Base-by-base conservation (phyloP, 2,797 vertebrate genomes). In the Huso huso region DNA sequence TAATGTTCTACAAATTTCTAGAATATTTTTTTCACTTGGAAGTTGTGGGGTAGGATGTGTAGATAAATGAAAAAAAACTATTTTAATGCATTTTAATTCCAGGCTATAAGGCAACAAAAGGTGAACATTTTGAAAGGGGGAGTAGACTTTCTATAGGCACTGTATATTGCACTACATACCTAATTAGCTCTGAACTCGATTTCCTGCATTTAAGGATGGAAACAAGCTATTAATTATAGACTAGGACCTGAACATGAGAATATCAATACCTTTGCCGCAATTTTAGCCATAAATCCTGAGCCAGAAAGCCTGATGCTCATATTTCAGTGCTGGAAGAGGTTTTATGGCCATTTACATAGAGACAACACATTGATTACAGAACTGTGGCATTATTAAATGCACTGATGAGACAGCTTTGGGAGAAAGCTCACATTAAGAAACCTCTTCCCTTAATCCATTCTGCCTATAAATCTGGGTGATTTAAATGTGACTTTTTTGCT, bases 191-290 rank as follows among this genome's bases (percentile, higher is more conserved):
- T 71, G 65, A 70, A 73, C 68, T 82, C 76, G 66, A 73, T 74
- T 79, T 66, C 73, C 60, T 79, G 61, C 70, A 59, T 75, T 71
- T 72, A 75, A 82, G 62, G 75, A 70, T 75, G 65, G 74, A 78
- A 82, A 78, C 67, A 73, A 71, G 67, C 66, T 75, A 72, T 75
- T 82, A 78, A 77, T 81, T 81, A 78, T 55, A 75, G 65, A 10
- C 18, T 69, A 58, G 69, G 68, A 65, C 49, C 52, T 18, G 61
- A 69, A 76, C 15, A 76, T 78, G 49, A 64, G 6, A 75, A 76
- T 73, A 72, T 84, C 72, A 77, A 71, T 78, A 76, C 64, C 71
- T 76, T 70, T 66, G 74, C 63, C 70, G 69, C 12, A 51, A 63
- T 79, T 77, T 79, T 77, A 64, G 74, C 71, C 71, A 71, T 75